Evolutionary conservation across 2,888 invertebrate genomes (phyloP).

Genomic region (Hedya salicella): DNA sequence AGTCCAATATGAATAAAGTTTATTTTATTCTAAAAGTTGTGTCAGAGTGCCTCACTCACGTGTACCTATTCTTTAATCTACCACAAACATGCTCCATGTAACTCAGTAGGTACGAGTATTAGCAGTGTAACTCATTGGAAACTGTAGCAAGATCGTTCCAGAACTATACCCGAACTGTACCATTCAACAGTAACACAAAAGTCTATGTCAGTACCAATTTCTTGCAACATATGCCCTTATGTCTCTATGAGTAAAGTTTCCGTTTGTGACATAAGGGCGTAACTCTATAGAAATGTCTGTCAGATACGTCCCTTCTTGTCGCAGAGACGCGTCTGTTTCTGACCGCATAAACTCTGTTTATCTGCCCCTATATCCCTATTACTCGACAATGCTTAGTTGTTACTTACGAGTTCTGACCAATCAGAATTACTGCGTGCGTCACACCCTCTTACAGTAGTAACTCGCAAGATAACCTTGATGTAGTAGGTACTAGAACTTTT

Average conservation of each 20-base stretch:
- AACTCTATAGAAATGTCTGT: background rate
- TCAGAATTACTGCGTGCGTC: constrained; percentile 1
- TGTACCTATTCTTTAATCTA: too few relatives aligned
- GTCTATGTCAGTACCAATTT: background rate
- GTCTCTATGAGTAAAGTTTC: background rate
- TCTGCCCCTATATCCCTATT: constrained; percentile 22
- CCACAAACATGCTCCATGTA: too few relatives aligned
- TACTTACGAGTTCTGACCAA: constrained; percentile 16
- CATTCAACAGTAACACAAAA: background rate
- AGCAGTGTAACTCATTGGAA: background rate
- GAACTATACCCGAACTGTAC: background rate
- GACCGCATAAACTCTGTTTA: constrained; percentile 14
- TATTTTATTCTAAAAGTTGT: too few relatives aligned
- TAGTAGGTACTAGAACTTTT: background rate
- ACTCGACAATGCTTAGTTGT: constrained; percentile 13
- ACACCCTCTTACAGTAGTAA: background rate
- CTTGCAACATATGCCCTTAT: background rate
- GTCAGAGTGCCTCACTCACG: too few relatives aligned
- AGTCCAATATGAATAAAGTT: too few relatives aligned
- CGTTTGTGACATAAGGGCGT: background rate
- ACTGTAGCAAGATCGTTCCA: background rate
- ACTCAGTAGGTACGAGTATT: too few relatives aligned
- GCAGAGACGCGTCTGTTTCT: background rate
- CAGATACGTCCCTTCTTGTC: background rate
- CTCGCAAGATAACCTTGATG: background rate